Evolutionary conservation across 2,888 invertebrate species (phyloP), one percentile per base, ranked within the genome.

Genomic region (Pachydiplax longipennis): DNA sequence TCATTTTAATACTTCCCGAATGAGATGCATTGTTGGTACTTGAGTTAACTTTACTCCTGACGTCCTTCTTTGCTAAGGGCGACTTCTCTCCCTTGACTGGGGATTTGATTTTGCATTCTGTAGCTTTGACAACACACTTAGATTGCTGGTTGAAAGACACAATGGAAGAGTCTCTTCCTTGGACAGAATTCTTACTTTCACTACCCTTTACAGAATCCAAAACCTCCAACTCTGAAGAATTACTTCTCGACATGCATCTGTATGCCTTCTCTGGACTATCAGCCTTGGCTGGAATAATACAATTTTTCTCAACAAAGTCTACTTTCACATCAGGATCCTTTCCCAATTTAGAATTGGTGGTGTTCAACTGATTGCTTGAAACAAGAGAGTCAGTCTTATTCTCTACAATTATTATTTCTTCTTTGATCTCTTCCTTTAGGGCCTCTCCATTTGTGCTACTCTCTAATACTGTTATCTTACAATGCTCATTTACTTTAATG

Each of bases 161-260:
- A 73, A 48, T 91, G 91, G 61, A 92, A 91, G 91, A 91, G 80
- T 91, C 90, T 65, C 90, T 90, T 35, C 58, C 81, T 91, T 87
- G 90, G 48, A 82, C 90, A 90, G 81, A 91, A 53, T 90, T 61
- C 22, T 90, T 90, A 80, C 90, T 73, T 90, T 82, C 91, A 91
- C 91, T 91, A 81, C 37, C 91, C 58, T 91, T 90, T 6, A 90
- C 91, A 15, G 73, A 40, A 40, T 37, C 73, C 80, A 48, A 80
- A 31, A 80, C 58, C 73, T 91, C 90, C 8, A 91, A 87, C 37
- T 91, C 90, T 31, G 90, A 90, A 80, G 22, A 31, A 31, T 18
- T 48, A 48, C 90, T 90, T 91, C 53, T 61, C 91, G 91, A 82
- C 91, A 82, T n/a, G 91, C 90, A 65, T n/a, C 91, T 91, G 31